These are phyloP conservation scores for Halisarca cf. caerulea DNA, from an alignment of 37 sponge, comb jelly and placozoan genomes.

Conservation along the genomic window DNA sequence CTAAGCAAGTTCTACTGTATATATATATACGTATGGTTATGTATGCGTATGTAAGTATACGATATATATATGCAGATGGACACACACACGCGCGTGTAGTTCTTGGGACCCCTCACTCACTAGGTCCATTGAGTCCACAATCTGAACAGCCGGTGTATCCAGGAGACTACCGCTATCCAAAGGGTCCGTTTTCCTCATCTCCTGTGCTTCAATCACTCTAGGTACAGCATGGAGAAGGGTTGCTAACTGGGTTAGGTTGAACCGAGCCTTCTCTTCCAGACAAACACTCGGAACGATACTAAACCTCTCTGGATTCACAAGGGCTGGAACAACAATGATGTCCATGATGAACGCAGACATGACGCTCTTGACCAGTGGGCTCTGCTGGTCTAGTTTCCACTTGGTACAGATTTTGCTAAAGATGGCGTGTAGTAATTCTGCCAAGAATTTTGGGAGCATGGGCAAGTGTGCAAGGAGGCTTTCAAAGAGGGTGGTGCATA, in stretches of 20 bases:
- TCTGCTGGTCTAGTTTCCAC: neutral
- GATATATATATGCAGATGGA: too few species aligned
- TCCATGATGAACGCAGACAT: neutral
- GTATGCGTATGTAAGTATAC: too few species aligned
- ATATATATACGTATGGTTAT: too few species aligned
- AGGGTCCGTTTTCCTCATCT: neutral
- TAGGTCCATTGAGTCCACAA: slow-evolving; percentile 3
- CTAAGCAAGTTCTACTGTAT: too few species aligned
- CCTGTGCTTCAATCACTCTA: slow-evolving; percentile 9
- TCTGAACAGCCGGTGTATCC: neutral
- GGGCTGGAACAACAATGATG: slow-evolving; percentile 49
- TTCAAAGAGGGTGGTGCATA: neutral
- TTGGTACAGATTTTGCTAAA: neutral
- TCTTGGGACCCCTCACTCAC: too few species aligned
- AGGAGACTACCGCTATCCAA: too few species aligned
- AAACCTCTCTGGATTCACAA: slow-evolving; percentile 68
- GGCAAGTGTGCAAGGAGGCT: neutral
- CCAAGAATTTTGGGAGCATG: neutral
- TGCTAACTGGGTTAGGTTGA: slow-evolving; percentile 31
- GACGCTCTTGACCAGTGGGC: neutral
- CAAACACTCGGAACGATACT: slow-evolving; percentile 38
- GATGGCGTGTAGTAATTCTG: neutral
- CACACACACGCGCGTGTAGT: too few species aligned
- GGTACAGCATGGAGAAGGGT: slow-evolving; percentile 1
- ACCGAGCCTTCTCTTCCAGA: slow-evolving; percentile 6